Evolutionary conservation across 2,888 invertebrate species (phyloP).

Genomic region (Melanchra persicariae): DNA sequence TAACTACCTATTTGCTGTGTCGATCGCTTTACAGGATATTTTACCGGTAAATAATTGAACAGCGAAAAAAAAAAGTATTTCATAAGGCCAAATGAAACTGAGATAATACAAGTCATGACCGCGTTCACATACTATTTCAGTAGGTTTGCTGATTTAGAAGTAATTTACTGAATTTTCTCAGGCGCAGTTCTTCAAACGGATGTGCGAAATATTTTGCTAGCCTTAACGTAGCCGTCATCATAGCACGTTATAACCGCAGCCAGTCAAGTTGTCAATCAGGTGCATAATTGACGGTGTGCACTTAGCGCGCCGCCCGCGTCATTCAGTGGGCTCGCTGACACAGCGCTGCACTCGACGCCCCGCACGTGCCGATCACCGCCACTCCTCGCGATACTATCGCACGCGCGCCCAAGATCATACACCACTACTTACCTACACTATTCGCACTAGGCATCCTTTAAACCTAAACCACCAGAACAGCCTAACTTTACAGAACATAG

Average conservation of each 20-base stretch:
- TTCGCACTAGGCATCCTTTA: slow-evolving; percentile 4
- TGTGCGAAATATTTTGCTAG: not conserved
- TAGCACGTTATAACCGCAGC: slow-evolving; percentile 66
- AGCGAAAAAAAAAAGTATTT: not conserved
- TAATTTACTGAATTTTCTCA: not conserved
- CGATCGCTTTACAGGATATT: not conserved
- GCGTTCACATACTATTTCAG: not conserved
- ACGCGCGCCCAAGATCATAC: slow-evolving; percentile 59
- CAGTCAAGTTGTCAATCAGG: slow-evolving; percentile 84
- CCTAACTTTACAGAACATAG: slow-evolving; percentile 4
- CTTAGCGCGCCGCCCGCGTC: slow-evolving; percentile 74
- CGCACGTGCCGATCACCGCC: slow-evolving; percentile 89
- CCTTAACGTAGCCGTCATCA: not conserved
- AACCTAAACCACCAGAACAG: no score
- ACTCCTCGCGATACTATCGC: slow-evolving; percentile 84
- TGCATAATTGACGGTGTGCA: slow-evolving; percentile 82
- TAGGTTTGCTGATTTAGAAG: not conserved
- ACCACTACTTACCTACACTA: slow-evolving; percentile 46
- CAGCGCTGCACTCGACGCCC: slow-evolving; percentile 82
- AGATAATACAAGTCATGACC: not conserved
- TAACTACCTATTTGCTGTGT: slow-evolving; percentile 12
- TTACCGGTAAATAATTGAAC: not conserved
- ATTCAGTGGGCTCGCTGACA: slow-evolving; percentile 80
- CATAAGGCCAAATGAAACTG: not conserved
- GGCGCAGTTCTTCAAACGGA: not conserved